These are phyloP conservation scores for Thereva unica DNA, from an alignment of 2,888 invertebrate species.

Conservation along the genomic window DNA sequence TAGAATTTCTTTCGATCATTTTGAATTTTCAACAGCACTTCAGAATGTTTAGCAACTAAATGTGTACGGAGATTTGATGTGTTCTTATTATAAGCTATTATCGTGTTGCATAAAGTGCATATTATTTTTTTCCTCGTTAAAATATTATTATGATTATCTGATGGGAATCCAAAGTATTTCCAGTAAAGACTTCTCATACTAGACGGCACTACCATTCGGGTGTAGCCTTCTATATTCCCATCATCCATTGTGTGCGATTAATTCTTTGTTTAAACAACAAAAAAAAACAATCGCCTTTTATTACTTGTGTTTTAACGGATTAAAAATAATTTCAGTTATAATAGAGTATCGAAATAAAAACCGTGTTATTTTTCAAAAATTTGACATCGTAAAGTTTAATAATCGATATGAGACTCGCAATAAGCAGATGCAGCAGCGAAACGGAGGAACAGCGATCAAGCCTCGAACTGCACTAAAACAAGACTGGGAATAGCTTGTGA, in stretches of 20 bases:
- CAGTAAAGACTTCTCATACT: constrained; percentile 42
- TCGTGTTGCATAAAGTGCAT: constrained; percentile 38
- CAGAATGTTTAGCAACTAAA: constrained; percentile 41
- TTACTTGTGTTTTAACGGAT: too few relatives aligned
- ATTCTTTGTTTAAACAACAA: constrained; percentile 2
- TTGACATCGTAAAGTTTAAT: too few relatives aligned
- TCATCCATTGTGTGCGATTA: constrained; percentile 12
- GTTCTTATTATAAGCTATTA: constrained; percentile 41
- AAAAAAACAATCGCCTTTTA: too few relatives aligned
- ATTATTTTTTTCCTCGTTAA: constrained; percentile 39
- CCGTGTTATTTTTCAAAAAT: too few relatives aligned
- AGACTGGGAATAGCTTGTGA: too few relatives aligned
- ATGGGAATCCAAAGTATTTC: constrained; percentile 43
- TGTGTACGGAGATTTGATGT: constrained; percentile 49
- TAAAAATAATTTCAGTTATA: too few relatives aligned
- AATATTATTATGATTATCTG: constrained; percentile 35
- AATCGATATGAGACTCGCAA: too few relatives aligned
- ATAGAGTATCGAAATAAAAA: too few relatives aligned
- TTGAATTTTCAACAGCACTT: constrained; percentile 6
- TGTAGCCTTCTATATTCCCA: constrained; percentile 18
- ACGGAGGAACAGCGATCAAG: too few relatives aligned
- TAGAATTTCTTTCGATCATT: background rate
- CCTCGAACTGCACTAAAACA: too few relatives aligned
- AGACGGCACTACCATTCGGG: constrained; percentile 34
- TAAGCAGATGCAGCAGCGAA: too few relatives aligned